Percentiles rank a stretch among this genome's conserved stretches.
These are phyloP conservation scores for Oligia strigilis DNA, from an alignment of 2,888 invertebrate genomes.

Conservation along the genomic window DNA sequence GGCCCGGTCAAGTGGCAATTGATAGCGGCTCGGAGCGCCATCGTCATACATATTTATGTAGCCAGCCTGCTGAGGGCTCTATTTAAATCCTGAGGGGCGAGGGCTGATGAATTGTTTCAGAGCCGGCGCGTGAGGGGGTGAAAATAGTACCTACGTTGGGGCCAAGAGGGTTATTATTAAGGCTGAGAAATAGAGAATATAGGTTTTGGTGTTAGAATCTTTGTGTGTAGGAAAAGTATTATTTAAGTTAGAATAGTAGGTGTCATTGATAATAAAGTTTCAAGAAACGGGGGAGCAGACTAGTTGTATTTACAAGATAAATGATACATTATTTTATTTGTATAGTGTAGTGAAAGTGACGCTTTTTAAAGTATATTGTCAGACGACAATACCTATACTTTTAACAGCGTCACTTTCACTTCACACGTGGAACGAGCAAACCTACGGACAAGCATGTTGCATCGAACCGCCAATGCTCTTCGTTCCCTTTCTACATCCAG, in stretches of 20 bases:
- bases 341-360: background rate
- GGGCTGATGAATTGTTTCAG: slow-evolving; percentile 53
- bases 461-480: too few relatives aligned
- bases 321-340: background rate
- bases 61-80: slow-evolving; percentile 46
- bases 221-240: background rate
- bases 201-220: background rate
- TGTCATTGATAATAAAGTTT: background rate
- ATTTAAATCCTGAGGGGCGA: slow-evolving; percentile 51
- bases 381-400: too few relatives aligned
- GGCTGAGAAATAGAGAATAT: background rate
- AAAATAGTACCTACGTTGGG: slow-evolving; percentile 8
- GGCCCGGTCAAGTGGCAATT: slow-evolving; percentile 53
- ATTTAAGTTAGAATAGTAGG: background rate
- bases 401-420: too few relatives aligned
- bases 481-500: too few relatives aligned
- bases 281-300: background rate
- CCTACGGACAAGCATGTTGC: too few relatives aligned
- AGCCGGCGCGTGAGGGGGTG: slow-evolving; percentile 13
- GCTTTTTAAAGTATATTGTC: too few relatives aligned
- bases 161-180: background rate
- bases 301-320: background rate
- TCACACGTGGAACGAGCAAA: too few relatives aligned
- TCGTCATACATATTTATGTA: slow-evolving; percentile 57
- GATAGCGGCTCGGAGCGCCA: slow-evolving; percentile 43